These are phyloP conservation scores for Lepidothrix coronata DNA, from an alignment of 2,113 vertebrate species.

Conservation along the genomic window DNA sequence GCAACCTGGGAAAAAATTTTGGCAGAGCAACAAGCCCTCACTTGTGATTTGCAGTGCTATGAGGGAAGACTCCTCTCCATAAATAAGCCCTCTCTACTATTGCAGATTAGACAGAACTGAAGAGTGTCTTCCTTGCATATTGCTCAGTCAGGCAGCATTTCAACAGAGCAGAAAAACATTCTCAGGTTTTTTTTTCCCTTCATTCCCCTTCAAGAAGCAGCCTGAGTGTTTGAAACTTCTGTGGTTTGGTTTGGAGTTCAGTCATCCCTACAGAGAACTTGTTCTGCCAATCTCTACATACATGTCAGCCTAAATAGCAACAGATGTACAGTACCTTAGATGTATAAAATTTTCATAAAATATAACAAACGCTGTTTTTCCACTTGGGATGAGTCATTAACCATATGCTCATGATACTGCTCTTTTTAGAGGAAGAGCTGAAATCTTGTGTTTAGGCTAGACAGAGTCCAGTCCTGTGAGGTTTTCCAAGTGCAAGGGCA, in stretches of 20 bases:
- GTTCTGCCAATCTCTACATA: conserved; percentile 83
- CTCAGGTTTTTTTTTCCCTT: neutral
- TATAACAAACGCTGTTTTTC: conserved; percentile 79
- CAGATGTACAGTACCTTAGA: conserved; percentile 80
- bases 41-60: neutral
- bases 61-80: neutral
- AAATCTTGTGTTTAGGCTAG: conserved; percentile 54
- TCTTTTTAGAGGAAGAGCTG: conserved; percentile 51
- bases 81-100: conserved; percentile 18
- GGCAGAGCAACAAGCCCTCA: neutral
- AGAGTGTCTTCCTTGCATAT: conserved; percentile 48
- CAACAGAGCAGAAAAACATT: conserved; percentile 69
- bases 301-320: conserved; percentile 84
- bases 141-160: conserved; percentile 70
- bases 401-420: conserved; percentile 77
- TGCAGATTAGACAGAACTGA: conserved; percentile 11
- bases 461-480: neutral
- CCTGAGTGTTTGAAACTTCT: conserved; percentile 75
- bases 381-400: conserved; percentile 81
- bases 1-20: neutral
- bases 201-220: conserved; percentile 74
- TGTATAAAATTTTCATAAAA: conserved; percentile 80
- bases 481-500: neutral
- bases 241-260: conserved; percentile 83
- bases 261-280: conserved; percentile 79